Base-by-base conservation (phyloP, 2,797 vertebrate genomes). In the Prunella strophiata region DNA sequence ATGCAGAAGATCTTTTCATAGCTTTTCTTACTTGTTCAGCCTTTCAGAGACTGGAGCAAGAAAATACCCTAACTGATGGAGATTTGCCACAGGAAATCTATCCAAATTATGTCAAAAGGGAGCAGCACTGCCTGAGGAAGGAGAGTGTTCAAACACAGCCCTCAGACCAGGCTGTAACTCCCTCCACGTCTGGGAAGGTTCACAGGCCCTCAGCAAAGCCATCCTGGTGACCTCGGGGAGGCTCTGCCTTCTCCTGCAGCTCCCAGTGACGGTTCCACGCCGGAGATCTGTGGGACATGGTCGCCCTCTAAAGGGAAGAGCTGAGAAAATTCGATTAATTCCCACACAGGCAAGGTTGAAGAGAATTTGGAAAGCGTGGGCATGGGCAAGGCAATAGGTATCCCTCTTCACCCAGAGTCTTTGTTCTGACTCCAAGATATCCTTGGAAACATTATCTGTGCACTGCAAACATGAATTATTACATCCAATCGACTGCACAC, bases 291-390 rank as follows among this genome's bases (percentile, higher is more conserved):
- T 13, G 84, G 16, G 81, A 43, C 86, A 10, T 16, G 84, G 86
- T 20, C 81, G 94, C 96, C 94, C 92, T 90, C 97, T 96, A 94
- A 95, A 97, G 97, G 96, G 58, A 82, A 93, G 57, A 80, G 55
- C n/a, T 19, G 65, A 72, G 54, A 68, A 79, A 81, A 65, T 27
- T 3, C 17, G 0, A 5, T 45, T 15, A 51, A 65, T 61, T 71
- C 80, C 42, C 38, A 7, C 26, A 4, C 50, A 16, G 45, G 27
- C 13, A 2, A 91, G 88, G 23, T 3, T 29, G 58, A 34, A 34
- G 74, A 34, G 62, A 47, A 40, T 29, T 27, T 23, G 43, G 43
- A 13, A 10, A 51, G 25, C 1, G 0, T 5, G 38, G 57, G 19
- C 79, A 66, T 1, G 19, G 34, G 18, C 2, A 7, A 85, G 47